Conservation (phyloP, 2,113 vertebrate species). For the Tautogolabrus adspersus region DNA sequence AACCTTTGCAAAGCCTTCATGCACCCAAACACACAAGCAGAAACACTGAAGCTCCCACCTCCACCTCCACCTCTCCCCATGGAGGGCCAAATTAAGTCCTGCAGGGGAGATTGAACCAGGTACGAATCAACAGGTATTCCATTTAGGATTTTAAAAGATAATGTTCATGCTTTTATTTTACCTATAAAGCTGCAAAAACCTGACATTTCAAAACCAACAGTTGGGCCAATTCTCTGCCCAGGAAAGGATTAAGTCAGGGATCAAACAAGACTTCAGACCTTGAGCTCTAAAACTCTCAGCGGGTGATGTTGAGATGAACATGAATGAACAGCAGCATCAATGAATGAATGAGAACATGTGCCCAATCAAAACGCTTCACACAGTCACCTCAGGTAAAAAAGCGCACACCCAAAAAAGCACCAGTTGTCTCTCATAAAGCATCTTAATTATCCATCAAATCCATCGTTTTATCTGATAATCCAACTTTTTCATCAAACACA, state of each 20-base stretch:
- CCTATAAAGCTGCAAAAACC: not conserved
- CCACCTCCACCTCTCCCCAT: not conserved
- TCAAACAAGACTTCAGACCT: not conserved
- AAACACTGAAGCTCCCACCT: no score
- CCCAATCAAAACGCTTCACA: not conserved
- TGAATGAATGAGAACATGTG: constrained; percentile 11
- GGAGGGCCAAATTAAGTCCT: not conserved
- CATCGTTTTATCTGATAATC: not conserved
- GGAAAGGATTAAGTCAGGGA: not conserved
- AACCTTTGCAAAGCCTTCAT: not conserved
- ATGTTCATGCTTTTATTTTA: no score
- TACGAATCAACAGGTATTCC: constrained; percentile 26
- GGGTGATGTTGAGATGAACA: not conserved
- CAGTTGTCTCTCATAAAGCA: no score
- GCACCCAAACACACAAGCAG: constrained; percentile 2
- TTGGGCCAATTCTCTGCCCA: not conserved
- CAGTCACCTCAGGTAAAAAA: not conserved
- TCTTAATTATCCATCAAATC: no score
- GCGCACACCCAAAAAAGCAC: no score
- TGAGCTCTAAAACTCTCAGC: not conserved
- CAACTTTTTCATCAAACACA: not conserved
- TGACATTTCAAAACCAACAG: not conserved
- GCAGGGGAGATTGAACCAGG: not conserved
- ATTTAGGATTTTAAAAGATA: constrained; percentile 6
- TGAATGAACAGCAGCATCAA: constrained; percentile 2